phyloP scores from a whole-genome alignment of 2,113 vertebrate species.

The Lophochroa leadbeateri region DNA sequence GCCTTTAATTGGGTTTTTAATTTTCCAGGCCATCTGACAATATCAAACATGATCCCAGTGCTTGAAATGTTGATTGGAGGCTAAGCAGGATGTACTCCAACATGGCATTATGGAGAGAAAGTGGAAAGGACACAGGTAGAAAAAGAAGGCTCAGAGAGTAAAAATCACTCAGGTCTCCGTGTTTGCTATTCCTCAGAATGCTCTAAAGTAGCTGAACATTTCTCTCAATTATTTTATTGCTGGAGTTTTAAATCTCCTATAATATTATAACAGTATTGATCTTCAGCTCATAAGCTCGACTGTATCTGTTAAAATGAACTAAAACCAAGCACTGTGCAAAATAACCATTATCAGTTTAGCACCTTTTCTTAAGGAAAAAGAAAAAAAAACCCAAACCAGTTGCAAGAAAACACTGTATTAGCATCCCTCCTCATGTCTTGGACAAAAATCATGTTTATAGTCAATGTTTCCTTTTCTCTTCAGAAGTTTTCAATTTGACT shows the following conservation, averaged over 20 bases:
- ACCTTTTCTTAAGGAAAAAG: constrained; percentile 19
- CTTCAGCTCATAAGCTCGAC: constrained; percentile 45
- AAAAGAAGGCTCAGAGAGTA: constrained; percentile 69
- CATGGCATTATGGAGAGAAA: constrained; percentile 82
- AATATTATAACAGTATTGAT: constrained; percentile 48
- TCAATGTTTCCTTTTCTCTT: background rate
- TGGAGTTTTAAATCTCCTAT: constrained; percentile 43
- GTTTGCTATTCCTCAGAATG: constrained; percentile 51
- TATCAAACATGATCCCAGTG: constrained; percentile 99
- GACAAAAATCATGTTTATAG: background rate
- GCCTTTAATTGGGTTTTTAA: constrained; percentile 99
- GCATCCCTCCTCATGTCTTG: background rate
- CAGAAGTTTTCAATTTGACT: constrained; percentile 34
- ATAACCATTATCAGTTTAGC: constrained; percentile 36
- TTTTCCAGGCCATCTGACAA: constrained; percentile 99
- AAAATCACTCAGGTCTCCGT: constrained; percentile 52
- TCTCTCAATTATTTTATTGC: constrained; percentile 48
- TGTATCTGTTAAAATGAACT: constrained; percentile 47
- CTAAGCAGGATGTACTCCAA: constrained; percentile 89
- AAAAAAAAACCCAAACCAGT: background rate
- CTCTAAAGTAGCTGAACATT: constrained; percentile 48
- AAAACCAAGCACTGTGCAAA: constrained; percentile 6
- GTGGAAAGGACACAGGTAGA: constrained; percentile 77
- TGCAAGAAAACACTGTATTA: constrained; percentile 45
- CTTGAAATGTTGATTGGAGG: constrained; percentile 93